Conservation (phyloP, 2,888 invertebrate genomes). For the Aphodius sticticus region DNA sequence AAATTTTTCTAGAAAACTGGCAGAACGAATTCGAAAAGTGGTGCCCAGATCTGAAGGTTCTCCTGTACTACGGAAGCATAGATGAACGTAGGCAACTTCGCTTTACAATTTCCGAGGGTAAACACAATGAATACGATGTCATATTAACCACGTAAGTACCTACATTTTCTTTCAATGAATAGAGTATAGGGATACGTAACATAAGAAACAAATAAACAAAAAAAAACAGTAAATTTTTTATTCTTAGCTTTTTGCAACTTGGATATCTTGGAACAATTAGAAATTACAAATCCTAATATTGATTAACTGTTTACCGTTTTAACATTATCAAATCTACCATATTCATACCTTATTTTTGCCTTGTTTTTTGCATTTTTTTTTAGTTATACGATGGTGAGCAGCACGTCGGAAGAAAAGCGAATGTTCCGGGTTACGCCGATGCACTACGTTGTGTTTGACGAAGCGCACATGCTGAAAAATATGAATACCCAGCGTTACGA, state of each 20-base stretch:
- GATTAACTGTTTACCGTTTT: too few relatives aligned
- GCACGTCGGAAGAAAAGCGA: constrained; percentile 88
- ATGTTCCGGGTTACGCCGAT: constrained; percentile 89
- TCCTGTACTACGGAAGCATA: constrained; percentile 87
- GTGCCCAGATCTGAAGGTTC: constrained; percentile 82
- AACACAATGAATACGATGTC: constrained; percentile 79
- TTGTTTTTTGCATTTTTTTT: constrained; percentile 29
- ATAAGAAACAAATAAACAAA: constrained; percentile 11
- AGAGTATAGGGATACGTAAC: neutral
- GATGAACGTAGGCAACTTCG: constrained; percentile 84
- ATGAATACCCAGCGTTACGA: constrained; percentile 93
- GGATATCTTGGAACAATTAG: too few relatives aligned
- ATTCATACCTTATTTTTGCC: too few relatives aligned
- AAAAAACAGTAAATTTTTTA: neutral
- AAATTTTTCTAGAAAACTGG: constrained; percentile 76
- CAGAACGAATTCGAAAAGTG: constrained; percentile 78
- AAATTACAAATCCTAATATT: too few relatives aligned
- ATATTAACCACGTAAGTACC: constrained; percentile 86
- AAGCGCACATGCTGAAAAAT: constrained; percentile 98
- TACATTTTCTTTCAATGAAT: neutral
- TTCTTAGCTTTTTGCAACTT: too few relatives aligned
- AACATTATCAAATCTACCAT: too few relatives aligned
- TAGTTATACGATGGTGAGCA: constrained; percentile 79
- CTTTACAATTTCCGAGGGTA: constrained; percentile 76
- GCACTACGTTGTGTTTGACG: constrained; percentile 95